Evolutionary conservation across 92 coral and sea anemone species (phyloP).

Genomic region (Epizoanthus stellaris): DNA sequence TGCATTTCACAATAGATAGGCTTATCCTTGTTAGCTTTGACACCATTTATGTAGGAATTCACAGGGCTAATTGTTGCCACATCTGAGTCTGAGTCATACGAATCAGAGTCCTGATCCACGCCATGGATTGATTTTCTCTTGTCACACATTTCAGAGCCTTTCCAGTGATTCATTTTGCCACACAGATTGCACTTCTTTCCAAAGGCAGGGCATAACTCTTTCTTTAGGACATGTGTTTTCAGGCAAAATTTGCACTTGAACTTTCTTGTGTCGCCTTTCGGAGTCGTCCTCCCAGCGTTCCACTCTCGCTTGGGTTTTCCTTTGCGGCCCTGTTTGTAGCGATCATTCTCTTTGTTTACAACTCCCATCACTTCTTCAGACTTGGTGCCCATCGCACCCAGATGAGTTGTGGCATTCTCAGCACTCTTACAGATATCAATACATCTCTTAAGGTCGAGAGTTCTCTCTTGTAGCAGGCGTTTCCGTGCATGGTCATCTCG

Average conservation of each 20-base stretch:
- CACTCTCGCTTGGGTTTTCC: background rate
- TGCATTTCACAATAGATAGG: constrained; percentile 36
- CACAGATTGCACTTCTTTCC: constrained; percentile 32
- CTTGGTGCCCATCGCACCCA: constrained; percentile 36
- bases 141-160: constrained; percentile 4
- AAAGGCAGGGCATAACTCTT: constrained; percentile 31
- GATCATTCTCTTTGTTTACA: background rate
- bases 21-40: background rate
- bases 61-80: constrained; percentile 41
- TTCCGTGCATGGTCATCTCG: constrained; percentile 40
- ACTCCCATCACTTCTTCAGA: constrained; percentile 17
- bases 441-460: constrained; percentile 34
- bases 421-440: constrained; percentile 43
- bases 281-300: background rate
- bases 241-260: constrained; percentile 32
- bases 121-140: constrained; percentile 4
- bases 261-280: background rate
- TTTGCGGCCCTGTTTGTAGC: background rate
- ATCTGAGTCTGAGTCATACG: constrained; percentile 30
- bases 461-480: constrained; percentile 32
- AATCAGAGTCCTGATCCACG: constrained; percentile 22
- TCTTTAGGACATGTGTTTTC: constrained; percentile 22
- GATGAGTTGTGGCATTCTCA: constrained; percentile 41
- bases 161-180: constrained; percentile 38
- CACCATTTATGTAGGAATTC: constrained; percentile 26